phyloP scores from a whole-genome alignment of 2,888 invertebrate species.

The Lymantria dispar region DNA sequence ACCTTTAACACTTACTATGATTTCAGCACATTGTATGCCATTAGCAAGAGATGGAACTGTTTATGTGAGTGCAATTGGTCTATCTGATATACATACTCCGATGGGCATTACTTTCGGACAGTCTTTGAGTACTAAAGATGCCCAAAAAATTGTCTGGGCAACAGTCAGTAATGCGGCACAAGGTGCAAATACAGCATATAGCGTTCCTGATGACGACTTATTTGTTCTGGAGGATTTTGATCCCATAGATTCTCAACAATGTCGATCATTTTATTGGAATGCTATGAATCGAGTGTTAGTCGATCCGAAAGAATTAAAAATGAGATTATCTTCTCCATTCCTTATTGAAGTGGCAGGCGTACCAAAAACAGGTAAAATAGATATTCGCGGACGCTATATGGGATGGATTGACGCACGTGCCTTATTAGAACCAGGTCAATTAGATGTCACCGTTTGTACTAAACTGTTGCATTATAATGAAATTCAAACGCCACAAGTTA shows the following conservation, averaged over 20 bases:
- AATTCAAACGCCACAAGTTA: conserved; percentile 42
- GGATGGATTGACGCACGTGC: conserved; percentile 59
- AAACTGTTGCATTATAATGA: conserved; percentile 54
- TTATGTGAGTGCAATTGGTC: conserved; percentile 57
- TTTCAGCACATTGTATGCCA: conserved; percentile 69
- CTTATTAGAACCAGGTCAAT: conserved; percentile 59
- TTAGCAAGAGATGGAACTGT: conserved; percentile 57
- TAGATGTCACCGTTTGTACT: conserved; percentile 51
- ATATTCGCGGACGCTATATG: conserved; percentile 64
- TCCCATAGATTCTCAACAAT: conserved; percentile 29
- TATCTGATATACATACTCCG: conserved; percentile 47
- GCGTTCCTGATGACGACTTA: conserved; percentile 51
- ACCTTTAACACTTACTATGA: conserved; percentile 59
- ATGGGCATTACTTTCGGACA: conserved; percentile 56
- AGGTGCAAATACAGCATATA: conserved; percentile 50
- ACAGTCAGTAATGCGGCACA: conserved; percentile 49
- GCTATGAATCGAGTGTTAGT: conserved; percentile 65
- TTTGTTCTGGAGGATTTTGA: conserved; percentile 54
- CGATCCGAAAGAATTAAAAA: conserved; percentile 42
- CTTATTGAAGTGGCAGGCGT: conserved; percentile 69
- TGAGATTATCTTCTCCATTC: conserved; percentile 49
- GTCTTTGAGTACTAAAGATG: conserved; percentile 48
- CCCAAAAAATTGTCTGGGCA: conserved; percentile 61
- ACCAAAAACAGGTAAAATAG: conserved; percentile 59
- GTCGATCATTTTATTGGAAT: conserved; percentile 66